These are phyloP conservation scores for Hemicentrotus pulcherrimus DNA, from an alignment of 35 echinoderm and acorn worm genomes.

Conservation along the genomic window DNA sequence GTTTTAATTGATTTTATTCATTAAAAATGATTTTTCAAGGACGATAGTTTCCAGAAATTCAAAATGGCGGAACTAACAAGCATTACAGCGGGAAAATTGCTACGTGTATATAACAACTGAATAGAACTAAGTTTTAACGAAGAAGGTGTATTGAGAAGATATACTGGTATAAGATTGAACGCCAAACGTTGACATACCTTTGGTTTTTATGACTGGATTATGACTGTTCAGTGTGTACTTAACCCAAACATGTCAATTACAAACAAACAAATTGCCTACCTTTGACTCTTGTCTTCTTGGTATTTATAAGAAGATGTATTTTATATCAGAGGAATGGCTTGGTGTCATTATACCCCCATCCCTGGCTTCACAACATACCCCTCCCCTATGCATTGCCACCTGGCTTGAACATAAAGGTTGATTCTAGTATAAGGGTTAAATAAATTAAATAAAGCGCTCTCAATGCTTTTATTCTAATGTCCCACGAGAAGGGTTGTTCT, in stretches of 20 bases:
- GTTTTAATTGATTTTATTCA: too few species aligned
- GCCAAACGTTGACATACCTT: not conserved
- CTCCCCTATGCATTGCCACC: not conserved
- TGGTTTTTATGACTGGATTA: slow-evolving; percentile 13
- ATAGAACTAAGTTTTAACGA: not conserved
- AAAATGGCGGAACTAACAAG: too few species aligned
- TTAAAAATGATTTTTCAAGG: too few species aligned
- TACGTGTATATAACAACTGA: not conserved
- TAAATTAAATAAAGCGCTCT: too few species aligned
- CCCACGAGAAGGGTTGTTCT: too few species aligned
- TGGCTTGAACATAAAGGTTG: too few species aligned
- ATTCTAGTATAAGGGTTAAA: too few species aligned
- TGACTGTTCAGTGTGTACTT: not conserved
- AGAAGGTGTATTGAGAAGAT: not conserved
- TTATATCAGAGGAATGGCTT: too few species aligned
- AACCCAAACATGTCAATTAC: slow-evolving; percentile 4
- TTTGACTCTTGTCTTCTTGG: not conserved
- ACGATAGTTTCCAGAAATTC: too few species aligned
- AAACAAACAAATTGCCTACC: not conserved
- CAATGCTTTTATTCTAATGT: too few species aligned
- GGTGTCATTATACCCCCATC: too few species aligned
- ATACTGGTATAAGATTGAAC: not conserved
- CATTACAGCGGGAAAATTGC: too few species aligned
- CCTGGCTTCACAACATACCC: not conserved
- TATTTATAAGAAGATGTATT: not conserved